Base-by-base conservation (phyloP, 1,140 invertebrate genomes). In the Apis cerana region DNA sequence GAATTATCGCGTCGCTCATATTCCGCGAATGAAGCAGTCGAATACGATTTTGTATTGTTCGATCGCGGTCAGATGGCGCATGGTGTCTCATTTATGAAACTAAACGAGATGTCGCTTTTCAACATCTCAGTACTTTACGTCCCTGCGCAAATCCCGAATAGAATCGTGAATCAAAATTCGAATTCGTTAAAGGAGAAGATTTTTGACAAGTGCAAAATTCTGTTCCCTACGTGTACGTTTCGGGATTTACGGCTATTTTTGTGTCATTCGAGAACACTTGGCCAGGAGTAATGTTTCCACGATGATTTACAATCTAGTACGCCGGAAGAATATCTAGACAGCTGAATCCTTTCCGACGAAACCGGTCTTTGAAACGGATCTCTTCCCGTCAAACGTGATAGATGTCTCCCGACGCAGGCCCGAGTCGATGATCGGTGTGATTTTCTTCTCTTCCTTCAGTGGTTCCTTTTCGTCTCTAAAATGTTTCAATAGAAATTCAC, bases 261-360 rank as follows among this genome's bases (percentile, higher is more conserved):
- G 82, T 74, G 56, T 71, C 61, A 75, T 85, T 90, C 83, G 82
- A 87, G 87, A 88, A 89, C 85, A 88, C 81, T 84, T 87, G 74
- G 72, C 75, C 84, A 19, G 80, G 84, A 82, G 81, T 67, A 64
- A 67, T 76, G 72, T 72, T 82, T 78, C 82, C 64, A 67, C 56
- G 81, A 69, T 71, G 89, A 92, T 93, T 94, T 94, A 94, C 92
- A 94, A 94, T 94, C 94, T 94, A 93, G 94, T 94, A 94, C 94
- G 94, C 91, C 93, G 94, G 94, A 94, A 92, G 92, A 93, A 93
- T 94, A 94, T 94, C 95, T 97, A 97, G 78, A 97, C 97, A 71
- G 97, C 97, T 19, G 97, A 97, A 90, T 97, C 97, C 94, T 97
- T 97, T 84, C 97, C 97, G 85, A 97, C 97, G 86, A 97, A 97